Base-by-base conservation (phyloP, 2,888 invertebrate genomes). In the Omphaloscelis lunosa region DNA sequence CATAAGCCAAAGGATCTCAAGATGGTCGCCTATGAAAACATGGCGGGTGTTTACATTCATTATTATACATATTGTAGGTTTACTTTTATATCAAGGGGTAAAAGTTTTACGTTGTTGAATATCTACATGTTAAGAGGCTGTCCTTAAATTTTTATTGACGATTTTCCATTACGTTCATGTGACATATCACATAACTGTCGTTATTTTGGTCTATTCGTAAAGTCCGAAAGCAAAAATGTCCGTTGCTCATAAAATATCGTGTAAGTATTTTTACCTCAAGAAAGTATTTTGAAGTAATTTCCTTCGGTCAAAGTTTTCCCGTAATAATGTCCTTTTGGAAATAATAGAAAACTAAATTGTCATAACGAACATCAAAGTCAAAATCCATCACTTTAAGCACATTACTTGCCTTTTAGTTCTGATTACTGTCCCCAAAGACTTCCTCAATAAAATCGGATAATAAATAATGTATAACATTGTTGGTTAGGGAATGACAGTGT, bases 401-500 rank as follows among this genome's bases (percentile, higher is more conserved):
- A 69, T 74, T 67, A 56, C 73, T 39, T 66, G 58, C 70, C 73
- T 86, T 75, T 71, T 75, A 76, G 81, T 87, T 71, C 29, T 72
- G 78, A 81, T 79, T 68, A 85, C 78, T 79, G 70, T 82, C 82
- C 77, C 59, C 45, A 74, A 81, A 75, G 74, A 48, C 72, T 79
- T 75, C 72, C 84, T 75, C 86, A 84, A 86, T 84, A 86, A 86
- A 84, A 84, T 86, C 70, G 56, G 71, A 79, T 77, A 75, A 87
- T 87, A 87, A 85, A 89, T 85, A 89, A 87, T 82, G 85, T 79
- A 83, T 80, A 79, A 90, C 89, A 89, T 81, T 90, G 90, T 89
- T 77, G 80, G 84, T 87, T 80, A 65, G 74, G 76, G 79, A 86
- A 84, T 82, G 78, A 75, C 82, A 65, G 70, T 81, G 87, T 90